A percentile compares a stretch with the other conserved stretches of the same genome.
Evolutionary conservation across 2,113 vertebrate genomes (phyloP).

Genomic region (Lepus europaeus): DNA sequence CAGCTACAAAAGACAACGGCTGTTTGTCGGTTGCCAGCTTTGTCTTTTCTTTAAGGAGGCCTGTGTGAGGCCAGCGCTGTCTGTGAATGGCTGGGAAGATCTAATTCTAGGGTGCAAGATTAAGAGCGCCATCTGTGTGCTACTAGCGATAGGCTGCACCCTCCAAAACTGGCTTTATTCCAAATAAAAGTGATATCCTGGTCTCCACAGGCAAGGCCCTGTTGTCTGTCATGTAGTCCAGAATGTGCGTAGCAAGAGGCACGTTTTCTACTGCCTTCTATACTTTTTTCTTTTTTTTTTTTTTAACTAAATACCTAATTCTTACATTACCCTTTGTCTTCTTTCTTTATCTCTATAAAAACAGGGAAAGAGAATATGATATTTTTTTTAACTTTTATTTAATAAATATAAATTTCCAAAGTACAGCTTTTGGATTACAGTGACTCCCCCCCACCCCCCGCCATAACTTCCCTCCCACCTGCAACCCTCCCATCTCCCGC

Average conservation of each 20-base stretch:
- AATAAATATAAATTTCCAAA: no score
- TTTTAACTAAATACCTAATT: neutral
- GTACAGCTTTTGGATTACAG: no score
- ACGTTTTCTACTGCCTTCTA: neutral
- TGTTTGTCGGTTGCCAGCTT: no score
- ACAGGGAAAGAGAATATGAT: neutral
- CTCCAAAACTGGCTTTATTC: neutral
- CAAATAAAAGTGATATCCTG: neutral
- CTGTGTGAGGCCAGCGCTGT: neutral
- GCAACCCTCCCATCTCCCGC: no score
- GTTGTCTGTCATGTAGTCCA: neutral
- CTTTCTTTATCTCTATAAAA: slow-evolving; percentile 8
- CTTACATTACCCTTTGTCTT: neutral
- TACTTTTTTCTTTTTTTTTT: neutral
- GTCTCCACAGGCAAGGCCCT: neutral
- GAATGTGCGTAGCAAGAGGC: neutral
- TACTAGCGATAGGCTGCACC: neutral
- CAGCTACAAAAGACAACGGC: neutral
- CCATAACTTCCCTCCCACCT: no score
- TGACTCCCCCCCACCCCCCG: no score
- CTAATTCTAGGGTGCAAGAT: neutral
- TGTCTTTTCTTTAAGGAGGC: neutral
- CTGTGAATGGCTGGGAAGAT: neutral
- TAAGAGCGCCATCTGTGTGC: neutral
- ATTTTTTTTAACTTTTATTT: rapidly evolving